phyloP scores from a whole-genome alignment of 2,113 vertebrate genomes.

The Strix uralensis region DNA sequence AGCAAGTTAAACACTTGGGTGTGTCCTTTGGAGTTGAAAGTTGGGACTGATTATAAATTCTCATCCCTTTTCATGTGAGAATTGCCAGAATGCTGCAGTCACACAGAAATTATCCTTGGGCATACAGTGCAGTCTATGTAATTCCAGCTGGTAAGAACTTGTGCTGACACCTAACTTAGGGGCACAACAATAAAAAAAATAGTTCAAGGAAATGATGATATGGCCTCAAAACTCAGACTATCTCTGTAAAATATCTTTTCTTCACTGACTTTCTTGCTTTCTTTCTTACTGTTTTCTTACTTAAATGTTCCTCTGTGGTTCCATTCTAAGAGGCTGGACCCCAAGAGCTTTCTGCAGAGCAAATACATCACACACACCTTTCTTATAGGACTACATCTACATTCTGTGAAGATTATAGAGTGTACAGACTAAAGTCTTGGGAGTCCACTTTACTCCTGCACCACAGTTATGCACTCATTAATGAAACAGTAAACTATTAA shows the following conservation, averaged over 20 bases:
- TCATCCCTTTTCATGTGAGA: not conserved
- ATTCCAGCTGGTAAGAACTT: not conserved
- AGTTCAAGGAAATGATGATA: not conserved
- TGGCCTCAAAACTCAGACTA: not conserved
- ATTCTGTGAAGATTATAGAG: not conserved
- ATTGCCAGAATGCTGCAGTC: not conserved
- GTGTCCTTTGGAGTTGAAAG: not conserved
- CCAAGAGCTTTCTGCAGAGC: not conserved
- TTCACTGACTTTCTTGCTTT: not conserved
- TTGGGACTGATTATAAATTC: not conserved
- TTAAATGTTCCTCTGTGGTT: not conserved
- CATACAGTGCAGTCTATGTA: not conserved
- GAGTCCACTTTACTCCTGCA: not conserved
- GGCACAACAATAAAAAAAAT: not conserved
- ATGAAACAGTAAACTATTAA: not conserved
- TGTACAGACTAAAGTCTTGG: not conserved
- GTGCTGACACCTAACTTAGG: not conserved
- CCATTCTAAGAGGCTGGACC: not conserved
- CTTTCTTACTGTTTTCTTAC: not conserved
- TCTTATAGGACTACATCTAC: not conserved
- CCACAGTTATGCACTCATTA: not conserved
- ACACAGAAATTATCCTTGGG: not conserved
- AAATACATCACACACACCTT: not conserved
- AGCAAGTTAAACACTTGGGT: not conserved
- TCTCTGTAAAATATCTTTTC: not conserved